These are phyloP conservation scores for Eumaeus atala DNA, from an alignment of 1,140 invertebrate genomes.

Conservation along the genomic window DNA sequence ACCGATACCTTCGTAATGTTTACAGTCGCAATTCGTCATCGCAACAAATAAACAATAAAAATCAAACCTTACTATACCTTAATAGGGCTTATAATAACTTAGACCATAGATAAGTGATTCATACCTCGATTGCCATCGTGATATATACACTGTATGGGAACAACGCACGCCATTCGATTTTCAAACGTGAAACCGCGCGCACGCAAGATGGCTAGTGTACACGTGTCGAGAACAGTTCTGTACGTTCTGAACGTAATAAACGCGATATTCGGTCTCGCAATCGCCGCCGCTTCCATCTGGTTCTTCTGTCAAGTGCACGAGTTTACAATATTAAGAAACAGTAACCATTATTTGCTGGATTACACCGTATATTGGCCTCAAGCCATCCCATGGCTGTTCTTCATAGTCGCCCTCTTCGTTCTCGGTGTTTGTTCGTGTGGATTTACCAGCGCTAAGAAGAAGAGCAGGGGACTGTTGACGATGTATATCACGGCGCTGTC, in stretches of 20 bases:
- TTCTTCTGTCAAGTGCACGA: constrained; percentile 56
- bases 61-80: too few relatives aligned
- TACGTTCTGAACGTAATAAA: constrained; percentile 50
- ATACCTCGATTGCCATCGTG: not conserved
- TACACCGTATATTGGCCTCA: constrained; percentile 65
- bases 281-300: constrained; percentile 47
- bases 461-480: constrained; percentile 34
- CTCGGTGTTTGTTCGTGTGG: constrained; percentile 46
- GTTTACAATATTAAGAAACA: constrained; percentile 48
- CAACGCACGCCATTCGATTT: constrained; percentile 48
- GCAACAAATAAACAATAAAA: too few relatives aligned
- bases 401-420: constrained; percentile 43
- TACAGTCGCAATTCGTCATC: too few relatives aligned
- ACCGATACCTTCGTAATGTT: too few relatives aligned
- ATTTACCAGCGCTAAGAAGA: constrained; percentile 42
- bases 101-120: not conserved
- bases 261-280: constrained; percentile 40
- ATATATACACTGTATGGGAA: not conserved
- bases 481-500: constrained; percentile 38
- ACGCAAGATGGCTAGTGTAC: constrained; percentile 31
- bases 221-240: constrained; percentile 28
- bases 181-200: constrained; percentile 22
- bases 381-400: constrained; percentile 57
- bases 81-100: too few relatives aligned
- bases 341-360: constrained; percentile 57